Evolutionary conservation across 2,113 vertebrate genomes (phyloP), one percentile per base, ranked within the genome.

Genomic region (Podarcis raffonei): DNA sequence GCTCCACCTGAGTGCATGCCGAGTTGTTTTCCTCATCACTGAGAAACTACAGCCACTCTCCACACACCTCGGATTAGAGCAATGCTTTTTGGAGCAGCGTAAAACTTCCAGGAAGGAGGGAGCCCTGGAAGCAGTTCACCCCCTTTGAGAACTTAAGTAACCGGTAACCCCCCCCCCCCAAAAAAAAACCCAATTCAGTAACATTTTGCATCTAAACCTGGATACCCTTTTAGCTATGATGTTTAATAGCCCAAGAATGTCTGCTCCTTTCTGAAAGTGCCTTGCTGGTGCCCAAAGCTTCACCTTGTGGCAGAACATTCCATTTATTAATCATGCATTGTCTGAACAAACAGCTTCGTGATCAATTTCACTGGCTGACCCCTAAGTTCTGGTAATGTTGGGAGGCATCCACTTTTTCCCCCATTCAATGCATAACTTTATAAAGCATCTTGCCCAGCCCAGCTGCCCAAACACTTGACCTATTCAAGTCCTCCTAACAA

Each of bases 401-500:
- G 16, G 57, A 53, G 48, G 32, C 27, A 74, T 79, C 30, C 5
- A 78, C 8, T 71, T 79, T 30, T 20, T 35, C 2, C 48, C 48
- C 65, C 48, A 80, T 7, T 32, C 62, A 4, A 20, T 27, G 6
- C 39, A 80, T 71, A 32, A 42, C 27, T 80, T 66, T 23, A 65
- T 27, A 82, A 82, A 2, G 0, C 48, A 13, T 77, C 23, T 66
- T 66, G 13, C 22, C 25, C 35, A 20, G 15, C 35, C 13, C 18
- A 37, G 20, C 3, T 16, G 3, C 30, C 27, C 7, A 9, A 18
- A 53, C 27, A 68, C 78, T 48, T 86, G 68, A 12, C 59, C 87
- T 59, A 75, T 89, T 87, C 53, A 83, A 71, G 23, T 25, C 69
- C 35, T 88, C 77, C 68, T 84, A 85, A 75, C 62, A 81, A 90